Evolutionary conservation across 2,113 vertebrate genomes (phyloP).

Genomic region (Rhinolophus sinicus): DNA sequence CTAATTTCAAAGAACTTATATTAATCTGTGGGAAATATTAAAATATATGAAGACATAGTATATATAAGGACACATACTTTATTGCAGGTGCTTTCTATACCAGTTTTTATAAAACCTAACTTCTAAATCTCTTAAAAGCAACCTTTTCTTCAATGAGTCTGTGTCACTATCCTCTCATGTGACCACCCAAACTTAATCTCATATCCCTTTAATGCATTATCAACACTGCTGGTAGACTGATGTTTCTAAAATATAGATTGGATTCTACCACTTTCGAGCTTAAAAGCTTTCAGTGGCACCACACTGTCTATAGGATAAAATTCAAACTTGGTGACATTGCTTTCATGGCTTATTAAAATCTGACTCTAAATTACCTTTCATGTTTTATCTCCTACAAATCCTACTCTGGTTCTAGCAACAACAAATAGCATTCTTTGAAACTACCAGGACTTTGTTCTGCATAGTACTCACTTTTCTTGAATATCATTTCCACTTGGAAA

Average conservation of each 20-base stretch:
- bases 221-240: constrained; percentile 8
- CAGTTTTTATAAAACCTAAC: constrained; percentile 39
- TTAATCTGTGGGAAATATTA: background rate
- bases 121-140: constrained; percentile 49
- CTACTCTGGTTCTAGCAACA: background rate
- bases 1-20: background rate
- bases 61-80: background rate
- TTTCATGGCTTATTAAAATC: background rate
- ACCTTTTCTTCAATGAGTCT: background rate
- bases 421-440: background rate
- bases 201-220: constrained; percentile 52
- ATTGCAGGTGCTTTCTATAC: background rate
- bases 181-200: constrained; percentile 38
- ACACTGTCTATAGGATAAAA: constrained; percentile 37
- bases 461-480: background rate
- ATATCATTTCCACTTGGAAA: background rate
- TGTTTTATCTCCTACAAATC: background rate
- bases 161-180: constrained; percentile 57
- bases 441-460: background rate
- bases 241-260: constrained; percentile 65
- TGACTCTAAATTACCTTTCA: constrained; percentile 20
- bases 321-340: constrained; percentile 18
- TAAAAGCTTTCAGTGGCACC: constrained; percentile 64
- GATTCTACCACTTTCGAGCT: constrained; percentile 23
- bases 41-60: background rate